These are phyloP conservation scores for Serripes groenlandicus DNA, from an alignment of 2,888 invertebrate genomes.

Conservation along the genomic window DNA sequence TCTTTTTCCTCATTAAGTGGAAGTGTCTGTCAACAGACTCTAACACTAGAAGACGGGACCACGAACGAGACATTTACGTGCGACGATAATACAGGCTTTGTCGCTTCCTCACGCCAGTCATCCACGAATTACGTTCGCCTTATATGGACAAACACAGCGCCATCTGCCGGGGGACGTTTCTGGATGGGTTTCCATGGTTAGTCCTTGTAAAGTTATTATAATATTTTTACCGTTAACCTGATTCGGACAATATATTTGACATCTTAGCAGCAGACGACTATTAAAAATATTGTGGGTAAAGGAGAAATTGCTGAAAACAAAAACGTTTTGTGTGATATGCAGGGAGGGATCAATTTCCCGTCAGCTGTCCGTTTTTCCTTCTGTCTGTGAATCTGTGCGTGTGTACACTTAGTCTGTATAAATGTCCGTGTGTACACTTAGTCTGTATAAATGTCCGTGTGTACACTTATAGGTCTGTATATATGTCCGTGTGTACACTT, in stretches of 20 bases:
- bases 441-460: too few species aligned
- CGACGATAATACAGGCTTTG: background rate
- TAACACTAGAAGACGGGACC: constrained; percentile 3
- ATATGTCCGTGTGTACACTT: too few species aligned
- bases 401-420: too few species aligned
- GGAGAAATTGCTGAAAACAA: background rate
- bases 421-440: too few species aligned
- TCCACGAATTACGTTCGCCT: constrained; percentile 12
- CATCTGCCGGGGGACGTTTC: background rate
- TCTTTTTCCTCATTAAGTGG: too few species aligned
- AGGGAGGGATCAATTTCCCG: too few species aligned
- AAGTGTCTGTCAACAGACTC: background rate
- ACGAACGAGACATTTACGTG: background rate
- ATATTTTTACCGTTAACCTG: background rate
- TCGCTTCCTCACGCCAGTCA: background rate
- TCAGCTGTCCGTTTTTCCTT: too few species aligned
- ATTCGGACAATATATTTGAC: background rate
- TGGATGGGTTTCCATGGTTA: constrained; percentile 15
- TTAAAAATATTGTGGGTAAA: background rate
- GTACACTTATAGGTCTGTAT: too few species aligned
- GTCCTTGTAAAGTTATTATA: background rate
- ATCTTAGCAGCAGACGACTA: background rate
- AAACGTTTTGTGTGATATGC: too few species aligned
- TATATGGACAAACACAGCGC: constrained; percentile 7
- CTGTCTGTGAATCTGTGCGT: too few species aligned